Percentiles rank a stretch among this genome's conserved stretches.
These are phyloP conservation scores for Pangasius djambal DNA, from an alignment of 2,797 vertebrate genomes.

Conservation along the genomic window DNA sequence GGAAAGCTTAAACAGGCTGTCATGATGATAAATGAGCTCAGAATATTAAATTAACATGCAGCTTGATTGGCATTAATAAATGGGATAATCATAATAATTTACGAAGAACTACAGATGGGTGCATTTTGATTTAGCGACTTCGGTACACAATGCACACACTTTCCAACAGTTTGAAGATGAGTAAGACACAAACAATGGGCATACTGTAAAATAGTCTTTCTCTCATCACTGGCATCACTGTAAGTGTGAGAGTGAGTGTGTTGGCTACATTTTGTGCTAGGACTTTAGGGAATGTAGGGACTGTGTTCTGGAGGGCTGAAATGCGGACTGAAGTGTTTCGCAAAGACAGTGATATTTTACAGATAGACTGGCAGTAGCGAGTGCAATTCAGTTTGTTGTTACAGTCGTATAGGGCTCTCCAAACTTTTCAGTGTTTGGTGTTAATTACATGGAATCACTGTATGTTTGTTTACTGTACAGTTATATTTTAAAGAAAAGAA, in stretches of 20 bases:
- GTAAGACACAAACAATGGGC: conserved; percentile 26
- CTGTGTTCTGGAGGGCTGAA: conserved; percentile 4
- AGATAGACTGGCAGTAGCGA: not conserved
- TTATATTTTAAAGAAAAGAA: not conserved
- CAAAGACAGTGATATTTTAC: conserved; percentile 10
- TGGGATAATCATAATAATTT: conserved; percentile 11
- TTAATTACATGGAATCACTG: not conserved
- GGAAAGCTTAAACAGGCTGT: conserved; percentile 26
- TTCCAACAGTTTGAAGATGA: conserved; percentile 27
- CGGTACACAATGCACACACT: not conserved
- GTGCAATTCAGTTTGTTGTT: not conserved
- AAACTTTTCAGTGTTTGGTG: not conserved
- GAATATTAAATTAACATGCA: conserved; percentile 37
- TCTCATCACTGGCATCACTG: conserved; percentile 25
- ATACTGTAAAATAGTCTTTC: conserved; percentile 28
- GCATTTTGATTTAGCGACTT: not conserved
- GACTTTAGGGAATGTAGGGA: conserved; percentile 6
- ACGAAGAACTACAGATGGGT: conserved; percentile 8
- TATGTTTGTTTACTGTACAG: not conserved
- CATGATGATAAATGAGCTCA: conserved; percentile 39
- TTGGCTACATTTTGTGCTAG: conserved; percentile 20
- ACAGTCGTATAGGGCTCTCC: not conserved
- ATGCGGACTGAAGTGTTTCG: not conserved
- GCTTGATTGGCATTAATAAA: conserved; percentile 39
- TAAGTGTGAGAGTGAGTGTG: conserved; percentile 23